These are phyloP conservation scores for Kuschelorhynchus macadamiae DNA, from an alignment of 2,888 invertebrate species.

Conservation along the genomic window DNA sequence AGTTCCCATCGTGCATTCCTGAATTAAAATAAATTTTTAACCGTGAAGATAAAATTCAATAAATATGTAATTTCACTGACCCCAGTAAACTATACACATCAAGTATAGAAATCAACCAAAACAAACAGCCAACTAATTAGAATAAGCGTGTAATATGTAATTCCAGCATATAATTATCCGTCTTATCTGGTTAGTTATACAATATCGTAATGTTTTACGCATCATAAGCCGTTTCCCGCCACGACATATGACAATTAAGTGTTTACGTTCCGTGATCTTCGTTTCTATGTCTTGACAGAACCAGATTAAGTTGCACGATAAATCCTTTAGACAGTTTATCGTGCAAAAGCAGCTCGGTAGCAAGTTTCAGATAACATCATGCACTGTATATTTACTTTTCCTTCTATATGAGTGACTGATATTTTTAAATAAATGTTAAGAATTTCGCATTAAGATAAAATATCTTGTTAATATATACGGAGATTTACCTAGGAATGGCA, in stretches of 20 bases:
- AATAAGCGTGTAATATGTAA: conserved; percentile 17
- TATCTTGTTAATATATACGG: too few species aligned
- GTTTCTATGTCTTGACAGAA: conserved; percentile 9
- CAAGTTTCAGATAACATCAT: background rate
- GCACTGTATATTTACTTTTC: too few species aligned
- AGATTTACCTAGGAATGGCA: too few species aligned
- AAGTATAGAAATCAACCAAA: background rate
- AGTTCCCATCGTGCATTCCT: too few species aligned
- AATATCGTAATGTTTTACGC: conserved; percentile 24
- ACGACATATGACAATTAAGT: conserved; percentile 28
- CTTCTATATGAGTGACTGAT: background rate
- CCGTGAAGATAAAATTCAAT: too few species aligned
- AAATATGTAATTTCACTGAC: too few species aligned
- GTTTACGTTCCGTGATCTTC: conserved; percentile 26
- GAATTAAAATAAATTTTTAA: too few species aligned
- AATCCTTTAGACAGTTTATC: conserved; percentile 7
- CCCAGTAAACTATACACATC: too few species aligned
- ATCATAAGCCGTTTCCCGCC: conserved; percentile 20
- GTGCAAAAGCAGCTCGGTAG: too few species aligned
- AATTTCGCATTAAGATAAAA: background rate
- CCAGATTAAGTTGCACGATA: conserved; percentile 20
- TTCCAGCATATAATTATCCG: conserved; percentile 21
- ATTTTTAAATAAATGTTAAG: background rate
- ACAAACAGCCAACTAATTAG: conserved; percentile 21
- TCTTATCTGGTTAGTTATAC: conserved; percentile 18